Base-by-base conservation (phyloP, 2,113 vertebrate genomes). In the Paralichthys olivaceus region DNA sequence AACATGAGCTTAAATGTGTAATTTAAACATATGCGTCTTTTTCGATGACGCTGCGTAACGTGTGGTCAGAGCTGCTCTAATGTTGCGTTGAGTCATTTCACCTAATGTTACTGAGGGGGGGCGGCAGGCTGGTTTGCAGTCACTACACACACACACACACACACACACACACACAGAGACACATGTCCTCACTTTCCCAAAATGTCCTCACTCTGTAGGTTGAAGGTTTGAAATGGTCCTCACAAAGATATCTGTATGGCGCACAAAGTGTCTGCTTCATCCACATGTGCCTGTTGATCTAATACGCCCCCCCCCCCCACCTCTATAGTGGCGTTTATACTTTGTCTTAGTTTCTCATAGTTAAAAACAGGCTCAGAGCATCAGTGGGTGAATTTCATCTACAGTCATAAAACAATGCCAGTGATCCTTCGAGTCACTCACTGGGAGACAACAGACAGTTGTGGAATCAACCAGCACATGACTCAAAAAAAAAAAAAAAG, bases 271-370 rank as follows among this genome's bases (percentile, higher is more conserved):
- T 70, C n/a, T 32, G 26, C 45, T 47, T 53, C 75, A 54, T 51
- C 74, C 59, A 75, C 74, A 79, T 71, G 74, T 80, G 77, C 75
- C 73, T 88, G 75, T 85, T 87, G 77, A 84, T 78, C 23, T 59
- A 53, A 80, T 68, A 53, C 7, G 1, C 54, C 60, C 56, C 45
- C 59, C 54, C 2, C 57, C 60, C 51, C 22, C 55, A 14, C n/a
- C 22, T 4, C 15, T 6, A 1, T 40, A 29, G 45, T 66, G 51
- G 26, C 28, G 28, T 5, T 29, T 29, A 29, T 29, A 29, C 28
- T 5, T 29, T 29, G 28, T 29, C n/a, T 56, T 49, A 14, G 43
- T 51, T 47, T 6, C 37, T 6, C 29, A 40, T 25, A 19, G 55
- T 34, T 51, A 12, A 23, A 47, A 25, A 25, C 28, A 37, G 37